phyloP scores from a whole-genome alignment of 1,140 invertebrate species.

The Aphelenchoides avenae region DNA sequence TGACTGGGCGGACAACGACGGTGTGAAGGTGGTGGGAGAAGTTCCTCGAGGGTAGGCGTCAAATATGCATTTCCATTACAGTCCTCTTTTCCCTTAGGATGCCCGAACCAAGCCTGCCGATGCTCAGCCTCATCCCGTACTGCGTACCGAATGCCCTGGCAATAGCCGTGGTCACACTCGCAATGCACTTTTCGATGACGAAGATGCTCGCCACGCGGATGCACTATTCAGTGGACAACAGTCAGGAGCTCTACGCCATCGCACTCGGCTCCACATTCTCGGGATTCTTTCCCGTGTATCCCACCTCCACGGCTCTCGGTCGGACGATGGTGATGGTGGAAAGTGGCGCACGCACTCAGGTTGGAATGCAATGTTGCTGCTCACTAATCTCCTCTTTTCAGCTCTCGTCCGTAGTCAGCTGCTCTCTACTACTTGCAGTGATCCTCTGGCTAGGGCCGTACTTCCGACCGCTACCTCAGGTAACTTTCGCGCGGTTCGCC shows the following conservation, averaged over 20 bases:
- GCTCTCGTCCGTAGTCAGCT: conserved; percentile 13
- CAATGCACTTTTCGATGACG: conserved; percentile 33
- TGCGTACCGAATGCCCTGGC: conserved; percentile 28
- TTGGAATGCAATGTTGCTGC: neutral
- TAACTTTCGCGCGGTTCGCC: neutral
- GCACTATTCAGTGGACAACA: conserved; percentile 29
- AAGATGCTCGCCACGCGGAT: conserved; percentile 23
- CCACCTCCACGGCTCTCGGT: conserved; percentile 41
- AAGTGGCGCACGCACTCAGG: conserved; percentile 19
- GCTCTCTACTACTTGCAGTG: conserved; percentile 17
- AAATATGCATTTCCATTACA: conserved; percentile 7
- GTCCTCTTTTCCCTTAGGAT: conserved; percentile 10
- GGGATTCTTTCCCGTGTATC: conserved; percentile 36
- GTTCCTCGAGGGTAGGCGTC: conserved; percentile 23
- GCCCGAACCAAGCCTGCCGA: conserved; percentile 18
- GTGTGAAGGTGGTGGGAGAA: conserved; percentile 29
- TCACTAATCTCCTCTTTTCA: conserved; percentile 7
- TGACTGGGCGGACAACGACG: conserved; percentile 5
- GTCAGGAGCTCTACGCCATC: conserved; percentile 38
- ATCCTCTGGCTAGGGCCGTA: conserved; percentile 31
- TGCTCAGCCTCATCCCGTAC: conserved; percentile 10
- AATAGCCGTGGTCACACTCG: conserved; percentile 27
- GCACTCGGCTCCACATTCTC: conserved; percentile 8
- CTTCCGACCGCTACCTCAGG: conserved; percentile 29
- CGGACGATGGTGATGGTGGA: conserved; percentile 29